phyloP scores from a whole-genome alignment of 2,113 vertebrate genomes.

The Petrocephalus microphthalmus region DNA sequence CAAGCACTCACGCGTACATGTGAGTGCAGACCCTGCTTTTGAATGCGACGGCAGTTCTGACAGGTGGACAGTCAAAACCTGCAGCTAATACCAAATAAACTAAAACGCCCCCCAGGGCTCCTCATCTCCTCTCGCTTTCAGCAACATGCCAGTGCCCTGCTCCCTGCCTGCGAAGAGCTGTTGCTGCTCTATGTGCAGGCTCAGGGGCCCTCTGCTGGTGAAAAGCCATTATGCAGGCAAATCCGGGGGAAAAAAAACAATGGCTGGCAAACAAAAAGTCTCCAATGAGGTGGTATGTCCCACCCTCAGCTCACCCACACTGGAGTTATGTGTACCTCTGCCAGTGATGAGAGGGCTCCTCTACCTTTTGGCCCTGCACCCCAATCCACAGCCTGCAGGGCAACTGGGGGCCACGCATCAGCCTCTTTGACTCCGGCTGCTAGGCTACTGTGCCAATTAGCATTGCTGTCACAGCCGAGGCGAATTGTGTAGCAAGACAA shows the following conservation, averaged over 20 bases:
- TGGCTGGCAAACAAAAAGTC: neutral
- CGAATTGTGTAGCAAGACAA: constrained; percentile 32
- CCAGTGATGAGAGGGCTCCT: neutral
- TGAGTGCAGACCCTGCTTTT: neutral
- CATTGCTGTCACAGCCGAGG: constrained; percentile 10
- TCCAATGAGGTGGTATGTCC: neutral
- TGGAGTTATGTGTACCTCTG: neutral
- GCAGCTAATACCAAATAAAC: neutral
- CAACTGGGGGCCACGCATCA: neutral
- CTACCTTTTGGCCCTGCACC: neutral
- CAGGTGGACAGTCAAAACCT: neutral
- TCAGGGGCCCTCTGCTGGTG: neutral
- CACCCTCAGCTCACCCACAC: neutral
- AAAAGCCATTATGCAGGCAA: neutral
- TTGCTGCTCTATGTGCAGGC: neutral
- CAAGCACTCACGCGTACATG: neutral
- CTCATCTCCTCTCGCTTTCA: neutral
- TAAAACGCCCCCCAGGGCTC: neutral
- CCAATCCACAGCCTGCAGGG: neutral
- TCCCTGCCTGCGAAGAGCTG: neutral
- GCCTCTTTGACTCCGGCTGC: neutral
- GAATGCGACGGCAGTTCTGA: neutral
- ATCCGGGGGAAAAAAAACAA: neutral
- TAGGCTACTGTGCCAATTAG: constrained; percentile 27
- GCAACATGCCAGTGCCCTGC: neutral